Evolutionary conservation across 2,113 vertebrate genomes (phyloP), one percentile per base, ranked within the genome.

Genomic region (Trematocara marginatum): DNA sequence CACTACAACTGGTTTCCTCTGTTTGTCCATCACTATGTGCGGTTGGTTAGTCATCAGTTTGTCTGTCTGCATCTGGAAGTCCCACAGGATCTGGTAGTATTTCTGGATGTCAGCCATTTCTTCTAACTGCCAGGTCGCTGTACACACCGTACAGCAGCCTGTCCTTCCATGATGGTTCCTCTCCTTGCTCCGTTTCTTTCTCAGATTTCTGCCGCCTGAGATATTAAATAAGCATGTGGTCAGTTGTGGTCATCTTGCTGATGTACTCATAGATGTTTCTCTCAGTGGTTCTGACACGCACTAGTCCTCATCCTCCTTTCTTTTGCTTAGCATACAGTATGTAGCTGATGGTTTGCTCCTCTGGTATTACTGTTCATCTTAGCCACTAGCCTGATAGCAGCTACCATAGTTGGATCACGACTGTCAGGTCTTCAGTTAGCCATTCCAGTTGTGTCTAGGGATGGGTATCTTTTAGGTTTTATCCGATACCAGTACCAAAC

Each of bases 321-420:
- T 61, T 61, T 35, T 35, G 3, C 16, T 6, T 61, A n/a, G 57
- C 16, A 35, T 61, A 61, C 9, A 61, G 2, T 35, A 0, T 61
- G 0, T 0, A 54, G n/a, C 52, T 54, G 0, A 0, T 54, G 52
- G 52, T 53, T 1, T 11, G n/a, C 52, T 11, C n/a, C 10, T 12
- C 52, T 54, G 52, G 10, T 26, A 7, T 54, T 54, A 26, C 52
- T 26, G 52, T 54, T 54, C 6, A 54, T 54, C 52, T 54, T 54
- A 54, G 10, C 52, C 6, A 23, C 52, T 26, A 54, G 20, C 52
- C 52, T 54, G 52, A 54, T 1, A 26, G 3, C 52, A 54, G 20
- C 20, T 0, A 54, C 20, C 52, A 54, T 54, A 54, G 52, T 7
- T 12, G 52, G 20, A 54, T 54, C 52, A 54, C 1, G 6, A 56